Percentiles rank a stretch among this genome's conserved stretches.
These are phyloP conservation scores for Volucella inanis DNA, from an alignment of 2,888 invertebrate species.

Conservation along the genomic window DNA sequence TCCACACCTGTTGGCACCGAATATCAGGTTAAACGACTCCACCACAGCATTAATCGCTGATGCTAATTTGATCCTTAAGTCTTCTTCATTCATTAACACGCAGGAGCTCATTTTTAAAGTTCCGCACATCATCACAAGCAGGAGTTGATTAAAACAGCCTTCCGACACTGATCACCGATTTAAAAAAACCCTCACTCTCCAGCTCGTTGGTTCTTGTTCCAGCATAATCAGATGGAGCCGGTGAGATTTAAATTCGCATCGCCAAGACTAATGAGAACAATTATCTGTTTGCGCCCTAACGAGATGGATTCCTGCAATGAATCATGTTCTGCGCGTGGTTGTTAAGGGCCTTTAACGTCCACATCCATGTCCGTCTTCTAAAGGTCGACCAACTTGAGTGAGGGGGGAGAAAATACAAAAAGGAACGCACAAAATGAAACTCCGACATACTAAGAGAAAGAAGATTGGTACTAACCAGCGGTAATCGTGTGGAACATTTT, in stretches of 20 bases:
- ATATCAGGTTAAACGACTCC: not conserved
- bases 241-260: constrained; percentile 71
- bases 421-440: constrained; percentile 13
- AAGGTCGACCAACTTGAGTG: constrained; percentile 54
- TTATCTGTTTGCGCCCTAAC: constrained; percentile 80
- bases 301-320: constrained; percentile 72
- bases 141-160: not conserved
- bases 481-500: constrained; percentile 75
- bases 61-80: constrained; percentile 68
- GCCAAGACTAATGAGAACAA: constrained; percentile 82
- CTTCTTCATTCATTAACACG: constrained; percentile 41
- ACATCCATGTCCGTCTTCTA: not conserved
- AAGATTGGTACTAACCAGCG: constrained; percentile 72
- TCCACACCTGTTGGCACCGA: not conserved
- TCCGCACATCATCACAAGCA: too few relatives aligned
- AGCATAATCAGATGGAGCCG: constrained; percentile 59
- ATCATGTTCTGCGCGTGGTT: constrained; percentile 49
- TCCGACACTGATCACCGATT: constrained; percentile 23
- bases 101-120: not conserved
- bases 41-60: constrained; percentile 55
- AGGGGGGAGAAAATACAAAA: not conserved
- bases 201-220: not conserved
- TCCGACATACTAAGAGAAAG: not conserved
- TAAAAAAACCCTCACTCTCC: too few relatives aligned
- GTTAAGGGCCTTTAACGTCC: constrained; percentile 19